Percentiles rank a stretch among this genome's conserved stretches.
These are phyloP conservation scores for Cheilosia scutellata DNA, from an alignment of 2,888 invertebrate genomes.

Conservation along the genomic window DNA sequence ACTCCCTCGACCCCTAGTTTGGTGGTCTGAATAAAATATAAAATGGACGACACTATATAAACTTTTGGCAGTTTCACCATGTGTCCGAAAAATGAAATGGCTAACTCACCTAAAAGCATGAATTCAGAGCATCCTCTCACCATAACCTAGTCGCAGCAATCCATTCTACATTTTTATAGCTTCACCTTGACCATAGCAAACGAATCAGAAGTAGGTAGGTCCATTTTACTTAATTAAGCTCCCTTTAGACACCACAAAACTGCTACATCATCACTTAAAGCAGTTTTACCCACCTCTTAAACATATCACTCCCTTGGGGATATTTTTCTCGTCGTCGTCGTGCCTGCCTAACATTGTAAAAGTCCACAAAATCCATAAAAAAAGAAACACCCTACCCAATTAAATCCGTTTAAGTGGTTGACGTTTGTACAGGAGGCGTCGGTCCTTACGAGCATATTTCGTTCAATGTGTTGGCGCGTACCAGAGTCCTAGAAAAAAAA, in stretches of 20 bases:
- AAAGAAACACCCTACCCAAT: slow-evolving; percentile 18
- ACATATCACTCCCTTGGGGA: slow-evolving; percentile 43
- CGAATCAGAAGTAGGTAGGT: background rate
- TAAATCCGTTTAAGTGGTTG: slow-evolving; percentile 60
- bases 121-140: background rate
- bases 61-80: background rate
- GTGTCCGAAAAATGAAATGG: background rate
- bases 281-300: slow-evolving; percentile 6
- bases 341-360: slow-evolving; percentile 7
- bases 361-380: background rate
- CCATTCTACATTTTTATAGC: background rate
- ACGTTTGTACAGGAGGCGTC: slow-evolving; percentile 42
- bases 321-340: slow-evolving; percentile 18
- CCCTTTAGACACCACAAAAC: slow-evolving; percentile 14
- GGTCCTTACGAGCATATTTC: slow-evolving; percentile 20
- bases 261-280: slow-evolving; percentile 25
- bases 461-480: slow-evolving; percentile 45
- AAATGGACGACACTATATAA: no score
- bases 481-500: slow-evolving; percentile 1
- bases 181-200: slow-evolving; percentile 2
- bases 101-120: background rate
- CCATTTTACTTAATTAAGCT: background rate
- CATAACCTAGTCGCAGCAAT: background rate
- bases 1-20: no score
- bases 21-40: no score